These are phyloP conservation scores for Gallinago media DNA, from an alignment of 2,113 vertebrate species.

Conservation along the genomic window DNA sequence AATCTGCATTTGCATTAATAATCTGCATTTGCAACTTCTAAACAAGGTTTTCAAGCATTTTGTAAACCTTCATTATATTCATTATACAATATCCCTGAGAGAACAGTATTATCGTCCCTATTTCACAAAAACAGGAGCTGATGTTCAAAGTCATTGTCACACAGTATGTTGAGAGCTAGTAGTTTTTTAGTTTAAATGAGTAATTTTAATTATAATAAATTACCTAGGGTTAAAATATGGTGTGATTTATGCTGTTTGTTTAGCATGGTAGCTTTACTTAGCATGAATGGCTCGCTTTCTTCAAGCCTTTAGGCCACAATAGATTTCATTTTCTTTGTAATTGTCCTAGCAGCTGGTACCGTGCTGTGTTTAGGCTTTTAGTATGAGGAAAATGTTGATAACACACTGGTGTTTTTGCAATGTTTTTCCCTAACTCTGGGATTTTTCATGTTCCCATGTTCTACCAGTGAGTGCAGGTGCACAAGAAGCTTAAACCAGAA, in stretches of 20 bases:
- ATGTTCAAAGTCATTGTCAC: conserved; percentile 55
- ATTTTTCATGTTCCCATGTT: neutral
- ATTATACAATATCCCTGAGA: conserved; percentile 1
- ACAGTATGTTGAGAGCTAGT: neutral
- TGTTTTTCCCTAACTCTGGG: neutral
- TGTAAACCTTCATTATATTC: neutral
- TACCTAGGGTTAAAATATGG: neutral
- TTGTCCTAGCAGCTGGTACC: neutral
- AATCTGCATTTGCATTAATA: conserved; percentile 6
- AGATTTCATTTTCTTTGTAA: neutral
- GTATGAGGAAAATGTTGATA: neutral
- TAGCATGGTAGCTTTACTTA: neutral
- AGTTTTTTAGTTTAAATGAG: neutral
- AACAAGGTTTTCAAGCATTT: neutral
- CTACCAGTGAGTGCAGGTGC: neutral
- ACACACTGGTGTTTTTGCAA: neutral
- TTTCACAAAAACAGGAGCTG: conserved; percentile 14
- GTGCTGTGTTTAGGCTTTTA: neutral
- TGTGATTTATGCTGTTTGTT: neutral
- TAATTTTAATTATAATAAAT: neutral
- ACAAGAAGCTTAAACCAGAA: neutral
- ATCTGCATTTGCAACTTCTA: neutral
- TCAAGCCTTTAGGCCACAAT: neutral
- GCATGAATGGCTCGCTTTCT: neutral
- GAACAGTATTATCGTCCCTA: neutral